Conservation (phyloP, 2,113 vertebrate genomes). For the Platycercus adscitus region DNA sequence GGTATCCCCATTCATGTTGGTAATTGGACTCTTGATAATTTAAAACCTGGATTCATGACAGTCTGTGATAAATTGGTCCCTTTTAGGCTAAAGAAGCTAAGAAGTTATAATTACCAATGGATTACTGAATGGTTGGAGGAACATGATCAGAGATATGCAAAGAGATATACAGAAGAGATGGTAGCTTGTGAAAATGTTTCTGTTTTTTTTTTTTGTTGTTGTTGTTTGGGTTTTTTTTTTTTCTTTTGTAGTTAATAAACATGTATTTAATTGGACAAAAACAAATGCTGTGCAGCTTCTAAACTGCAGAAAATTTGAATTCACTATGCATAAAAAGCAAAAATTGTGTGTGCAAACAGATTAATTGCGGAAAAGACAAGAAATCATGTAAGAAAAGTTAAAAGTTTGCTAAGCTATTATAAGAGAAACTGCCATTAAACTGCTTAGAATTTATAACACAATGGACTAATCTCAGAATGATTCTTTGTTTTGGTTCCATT, state of each 20-base stretch:
- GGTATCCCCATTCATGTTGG: conserved; percentile 7
- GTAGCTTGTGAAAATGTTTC: conserved; percentile 29
- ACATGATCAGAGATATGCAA: conserved; percentile 53
- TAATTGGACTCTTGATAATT: conserved; percentile 72
- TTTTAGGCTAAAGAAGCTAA: conserved; percentile 65
- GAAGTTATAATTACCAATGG: conserved; percentile 61
- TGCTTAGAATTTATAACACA: background rate
- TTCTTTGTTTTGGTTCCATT: background rate
- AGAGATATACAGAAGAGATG: background rate
- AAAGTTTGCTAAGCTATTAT: background rate
- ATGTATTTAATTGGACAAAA: conserved; percentile 45
- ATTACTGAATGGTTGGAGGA: conserved; percentile 56
- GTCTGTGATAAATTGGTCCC: conserved; percentile 62
- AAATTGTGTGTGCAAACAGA: background rate
- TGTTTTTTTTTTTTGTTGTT: background rate
- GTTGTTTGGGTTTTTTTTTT: background rate
- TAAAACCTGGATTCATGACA: conserved; percentile 66
- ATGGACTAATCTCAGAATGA: background rate
- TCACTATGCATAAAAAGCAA: background rate
- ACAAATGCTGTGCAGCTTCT: background rate
- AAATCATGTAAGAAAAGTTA: background rate
- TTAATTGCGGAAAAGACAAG: background rate
- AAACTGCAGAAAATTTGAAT: conserved; percentile 6
- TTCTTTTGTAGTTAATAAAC: conserved; percentile 22
- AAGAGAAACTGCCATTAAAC: background rate